Percentiles rank a stretch among this genome's conserved stretches.
phyloP scores from a whole-genome alignment of 2,888 invertebrate species.

The Prosopocoilus inquinatus region DNA sequence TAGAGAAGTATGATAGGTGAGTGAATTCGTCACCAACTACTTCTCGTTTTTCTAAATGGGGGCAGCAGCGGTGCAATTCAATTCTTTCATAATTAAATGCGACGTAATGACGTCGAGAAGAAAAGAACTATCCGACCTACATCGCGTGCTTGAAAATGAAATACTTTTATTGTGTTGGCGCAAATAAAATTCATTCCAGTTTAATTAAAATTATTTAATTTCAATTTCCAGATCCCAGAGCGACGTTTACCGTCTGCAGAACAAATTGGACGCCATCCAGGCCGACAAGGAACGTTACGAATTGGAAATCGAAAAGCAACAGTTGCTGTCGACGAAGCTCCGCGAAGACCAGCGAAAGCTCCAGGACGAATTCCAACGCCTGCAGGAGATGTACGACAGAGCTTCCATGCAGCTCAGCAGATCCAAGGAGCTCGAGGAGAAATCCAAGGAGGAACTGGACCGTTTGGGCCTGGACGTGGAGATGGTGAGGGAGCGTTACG shows the following conservation, averaged over 20 bases:
- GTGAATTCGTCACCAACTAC: conserved; percentile 12
- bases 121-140: too few species aligned
- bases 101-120: too few species aligned
- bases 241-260: conserved; percentile 85
- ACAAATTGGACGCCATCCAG: conserved; percentile 82
- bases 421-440: conserved; percentile 88
- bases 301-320: conserved; percentile 82
- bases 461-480: conserved; percentile 76
- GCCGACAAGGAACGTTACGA: conserved; percentile 85
- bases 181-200: neutral
- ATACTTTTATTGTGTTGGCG: too few species aligned
- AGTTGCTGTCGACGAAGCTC: conserved; percentile 73
- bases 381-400: conserved; percentile 88
- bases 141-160: too few species aligned
- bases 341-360: conserved; percentile 83
- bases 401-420: conserved; percentile 80
- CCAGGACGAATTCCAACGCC: conserved; percentile 79
- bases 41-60: too few species aligned
- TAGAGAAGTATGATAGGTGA: conserved; percentile 89
- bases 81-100: too few species aligned
- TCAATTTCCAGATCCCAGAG: conserved; percentile 69
- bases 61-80: too few species aligned
- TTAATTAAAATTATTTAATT: neutral
- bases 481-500: conserved; percentile 84
- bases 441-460: conserved; percentile 81